Base-by-base conservation (phyloP, 2,888 invertebrate genomes). In the Tetanocera ferruginea region DNA sequence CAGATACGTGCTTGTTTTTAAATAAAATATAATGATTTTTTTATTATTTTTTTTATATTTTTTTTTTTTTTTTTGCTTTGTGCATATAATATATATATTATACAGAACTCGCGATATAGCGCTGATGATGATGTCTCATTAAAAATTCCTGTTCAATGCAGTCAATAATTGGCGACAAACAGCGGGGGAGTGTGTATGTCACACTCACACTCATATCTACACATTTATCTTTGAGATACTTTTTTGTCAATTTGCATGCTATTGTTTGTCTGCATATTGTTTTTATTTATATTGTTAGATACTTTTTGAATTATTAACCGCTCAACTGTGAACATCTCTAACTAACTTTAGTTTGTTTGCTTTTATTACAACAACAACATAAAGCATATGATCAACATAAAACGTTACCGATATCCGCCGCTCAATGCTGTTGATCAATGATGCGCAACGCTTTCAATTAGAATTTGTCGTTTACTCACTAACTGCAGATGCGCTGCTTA, bases 381-480 rank as follows among this genome's bases (percentile, higher is more conserved):
- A 14, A 1, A 2, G 43, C 1, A 43, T 43, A 43, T n/a, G 43
- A 11, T 43, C 14, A 2, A n/a, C 23, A 55, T 19, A 55, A 19
- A 55, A 5, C 23, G 1, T 23, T 19, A 19, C 23, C 55, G 55
- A 55, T 55, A 55, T 5, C 17, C 51, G 23, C 28, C 49, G 52
- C 25, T 31, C 28, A 25, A 52, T 67, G 57, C 57, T 74, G 25
- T 49, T 78, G 80, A 57, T 80, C 82, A 81, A 79, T 79, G 80
- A 81, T 79, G 82, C 81, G 82, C 81, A 81, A 81, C 81, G 80
- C 79, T 78, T 81, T 80, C 77, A 80, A 81, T 81, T 81, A 79
- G 79, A 81, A 66, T 75, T 66, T 8, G 28, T 60, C 19, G 23
- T 37, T 49, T 6, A 64, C 34, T 49, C 17, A 64, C 34, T 31